These are phyloP conservation scores for Polyploca ridens DNA, from an alignment of 2,888 invertebrate species.

Conservation along the genomic window DNA sequence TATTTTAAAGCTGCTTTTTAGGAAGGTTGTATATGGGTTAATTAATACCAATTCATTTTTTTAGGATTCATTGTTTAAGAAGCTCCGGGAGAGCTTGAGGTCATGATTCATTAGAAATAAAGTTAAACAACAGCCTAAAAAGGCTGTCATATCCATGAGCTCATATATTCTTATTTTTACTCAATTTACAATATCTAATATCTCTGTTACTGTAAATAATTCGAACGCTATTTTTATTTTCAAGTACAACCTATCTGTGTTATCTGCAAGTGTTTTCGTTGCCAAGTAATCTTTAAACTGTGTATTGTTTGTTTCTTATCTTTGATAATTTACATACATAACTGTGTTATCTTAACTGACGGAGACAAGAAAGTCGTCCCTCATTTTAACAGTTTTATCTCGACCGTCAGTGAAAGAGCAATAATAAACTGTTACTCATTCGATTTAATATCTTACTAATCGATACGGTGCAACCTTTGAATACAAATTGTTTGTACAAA, in stretches of 20 bases:
- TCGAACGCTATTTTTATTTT: not conserved
- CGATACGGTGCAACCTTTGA: slow-evolving; percentile 29
- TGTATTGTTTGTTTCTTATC: slow-evolving; percentile 76
- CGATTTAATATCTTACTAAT: slow-evolving; percentile 34
- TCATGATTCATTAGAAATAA: too few species aligned
- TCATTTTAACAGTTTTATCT: slow-evolving; percentile 72
- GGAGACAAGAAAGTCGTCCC: slow-evolving; percentile 68
- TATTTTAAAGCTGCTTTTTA: too few species aligned
- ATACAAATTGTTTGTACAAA: slow-evolving; percentile 15
- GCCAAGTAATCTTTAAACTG: slow-evolving; percentile 66
- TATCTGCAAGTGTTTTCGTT: slow-evolving; percentile 62
- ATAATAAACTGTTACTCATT: slow-evolving; percentile 41
- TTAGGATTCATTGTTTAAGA: too few species aligned
- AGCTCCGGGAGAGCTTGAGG: too few species aligned
- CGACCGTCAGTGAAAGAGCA: slow-evolving; percentile 52
- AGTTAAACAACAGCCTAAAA: too few species aligned
- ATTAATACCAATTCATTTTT: too few species aligned
- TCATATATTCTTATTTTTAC: too few species aligned
- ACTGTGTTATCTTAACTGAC: slow-evolving; percentile 69
- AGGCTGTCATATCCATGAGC: too few species aligned
- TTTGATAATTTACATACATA: slow-evolving; percentile 78
- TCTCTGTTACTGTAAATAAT: too few species aligned
- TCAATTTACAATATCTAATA: too few species aligned
- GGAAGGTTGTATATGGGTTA: too few species aligned
- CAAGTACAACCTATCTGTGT: slow-evolving; percentile 27